These are phyloP conservation scores for Bombus cullumanus DNA, from an alignment of 1,140 invertebrate species.

Conservation along the genomic window DNA sequence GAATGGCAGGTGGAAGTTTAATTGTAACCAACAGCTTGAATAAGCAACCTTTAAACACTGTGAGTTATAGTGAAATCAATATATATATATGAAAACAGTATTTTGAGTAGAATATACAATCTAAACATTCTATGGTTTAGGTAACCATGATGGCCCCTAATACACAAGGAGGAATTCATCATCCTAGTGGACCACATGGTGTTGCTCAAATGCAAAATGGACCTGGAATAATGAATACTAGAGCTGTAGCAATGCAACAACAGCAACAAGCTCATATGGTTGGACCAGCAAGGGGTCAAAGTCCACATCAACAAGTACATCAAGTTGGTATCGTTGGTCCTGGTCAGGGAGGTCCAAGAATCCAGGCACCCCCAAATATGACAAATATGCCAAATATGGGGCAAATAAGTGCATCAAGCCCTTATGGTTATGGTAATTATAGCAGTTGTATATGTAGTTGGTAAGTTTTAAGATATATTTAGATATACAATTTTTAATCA, in stretches of 20 bases:
- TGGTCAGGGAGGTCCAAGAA: conserved; percentile 83
- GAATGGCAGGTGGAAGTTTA: conserved; percentile 85
- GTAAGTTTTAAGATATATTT: background rate
- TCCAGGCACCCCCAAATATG: conserved; percentile 82
- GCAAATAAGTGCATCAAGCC: conserved; percentile 81
- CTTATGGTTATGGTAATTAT: conserved; percentile 82
- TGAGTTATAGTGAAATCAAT: conserved; percentile 50
- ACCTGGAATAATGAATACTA: conserved; percentile 85
- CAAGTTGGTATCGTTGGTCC: conserved; percentile 80
- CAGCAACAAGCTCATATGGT: conserved; percentile 82
- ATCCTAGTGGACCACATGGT: conserved; percentile 77
- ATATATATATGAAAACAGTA: background rate
- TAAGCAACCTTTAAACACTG: conserved; percentile 85
- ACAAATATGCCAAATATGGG: conserved; percentile 79
- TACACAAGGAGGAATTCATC: conserved; percentile 80
- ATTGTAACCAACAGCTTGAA: conserved; percentile 87
- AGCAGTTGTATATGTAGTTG: background rate
- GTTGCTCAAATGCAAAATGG: conserved; percentile 87
- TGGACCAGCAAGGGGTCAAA: conserved; percentile 79
- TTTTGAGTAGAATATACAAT: background rate
- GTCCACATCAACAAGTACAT: conserved; percentile 80
- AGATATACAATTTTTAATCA: conserved; percentile 41
- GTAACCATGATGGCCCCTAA: conserved; percentile 81
- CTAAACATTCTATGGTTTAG: conserved; percentile 55
- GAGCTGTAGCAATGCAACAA: conserved; percentile 84